Evolutionary conservation across 2,113 vertebrate genomes (phyloP).

Genomic region (Aramus guarauna): DNA sequence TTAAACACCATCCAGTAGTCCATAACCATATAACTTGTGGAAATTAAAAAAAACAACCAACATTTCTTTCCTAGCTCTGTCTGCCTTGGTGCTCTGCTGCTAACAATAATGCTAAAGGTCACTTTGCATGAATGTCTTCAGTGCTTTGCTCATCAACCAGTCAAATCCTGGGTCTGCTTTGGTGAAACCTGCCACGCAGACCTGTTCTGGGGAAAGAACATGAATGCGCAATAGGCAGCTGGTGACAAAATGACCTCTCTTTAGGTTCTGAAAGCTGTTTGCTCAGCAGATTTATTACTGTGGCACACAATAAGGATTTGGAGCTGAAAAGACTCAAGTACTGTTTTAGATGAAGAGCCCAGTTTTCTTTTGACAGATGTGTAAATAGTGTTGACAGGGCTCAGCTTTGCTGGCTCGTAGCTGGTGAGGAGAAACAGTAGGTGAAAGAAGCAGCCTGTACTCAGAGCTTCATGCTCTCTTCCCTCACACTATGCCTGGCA

Average conservation of each 20-base stretch:
- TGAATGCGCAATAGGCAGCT: background rate
- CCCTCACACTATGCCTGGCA: background rate
- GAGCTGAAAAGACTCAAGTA: background rate
- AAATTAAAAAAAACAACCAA: background rate
- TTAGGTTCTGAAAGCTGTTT: background rate
- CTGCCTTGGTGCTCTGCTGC: background rate
- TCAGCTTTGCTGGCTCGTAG: background rate
- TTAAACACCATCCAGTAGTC: background rate
- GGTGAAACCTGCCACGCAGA: background rate
- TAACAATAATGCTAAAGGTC: background rate
- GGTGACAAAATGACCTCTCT: background rate
- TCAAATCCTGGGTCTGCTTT: background rate
- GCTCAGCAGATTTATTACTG: background rate
- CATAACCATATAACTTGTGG: background rate
- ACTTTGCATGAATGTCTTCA: background rate
- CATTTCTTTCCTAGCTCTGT: background rate
- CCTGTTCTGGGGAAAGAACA: background rate
- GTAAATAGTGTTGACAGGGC: background rate
- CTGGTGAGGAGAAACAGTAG: background rate
- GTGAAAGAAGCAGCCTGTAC: accelerated
- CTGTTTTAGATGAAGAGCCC: background rate
- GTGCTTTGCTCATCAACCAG: background rate
- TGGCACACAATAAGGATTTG: background rate
- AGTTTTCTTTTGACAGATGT: background rate
- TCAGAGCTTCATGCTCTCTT: background rate